Evolutionary conservation across 1,140 invertebrate genomes (phyloP).

Genomic region (Matsumurasca onukii): DNA sequence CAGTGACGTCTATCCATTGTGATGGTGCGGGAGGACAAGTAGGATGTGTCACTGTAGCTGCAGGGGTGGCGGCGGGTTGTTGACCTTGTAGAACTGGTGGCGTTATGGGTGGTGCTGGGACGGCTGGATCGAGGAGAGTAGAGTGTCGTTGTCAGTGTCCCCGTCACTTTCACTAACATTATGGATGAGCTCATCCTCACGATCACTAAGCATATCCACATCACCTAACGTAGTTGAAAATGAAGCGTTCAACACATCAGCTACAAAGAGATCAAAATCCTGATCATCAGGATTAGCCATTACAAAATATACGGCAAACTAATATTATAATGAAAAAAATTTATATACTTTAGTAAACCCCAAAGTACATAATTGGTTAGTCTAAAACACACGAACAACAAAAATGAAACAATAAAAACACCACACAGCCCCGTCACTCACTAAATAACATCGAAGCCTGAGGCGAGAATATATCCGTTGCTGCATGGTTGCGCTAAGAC

Average conservation of each 20-base stretch:
- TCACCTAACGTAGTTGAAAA: background rate
- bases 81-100: background rate
- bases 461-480: too few relatives aligned
- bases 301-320: too few relatives aligned
- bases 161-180: conserved; percentile 4
- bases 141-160: background rate
- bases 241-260: conserved; percentile 13
- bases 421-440: too few relatives aligned
- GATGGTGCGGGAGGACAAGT: background rate
- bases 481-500: too few relatives aligned
- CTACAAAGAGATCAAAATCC: background rate
- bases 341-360: too few relatives aligned
- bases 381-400: too few relatives aligned
- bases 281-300: background rate
- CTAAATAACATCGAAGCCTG: too few relatives aligned
- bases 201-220: background rate
- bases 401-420: too few relatives aligned
- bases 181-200: background rate
- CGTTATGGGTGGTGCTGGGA: too few relatives aligned
- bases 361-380: too few relatives aligned
- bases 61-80: background rate
- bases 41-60: background rate
- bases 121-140: background rate
- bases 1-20: background rate
- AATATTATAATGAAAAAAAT: too few relatives aligned